Conservation (phyloP, 2,113 vertebrate species). For the Microtus oregoni region DNA sequence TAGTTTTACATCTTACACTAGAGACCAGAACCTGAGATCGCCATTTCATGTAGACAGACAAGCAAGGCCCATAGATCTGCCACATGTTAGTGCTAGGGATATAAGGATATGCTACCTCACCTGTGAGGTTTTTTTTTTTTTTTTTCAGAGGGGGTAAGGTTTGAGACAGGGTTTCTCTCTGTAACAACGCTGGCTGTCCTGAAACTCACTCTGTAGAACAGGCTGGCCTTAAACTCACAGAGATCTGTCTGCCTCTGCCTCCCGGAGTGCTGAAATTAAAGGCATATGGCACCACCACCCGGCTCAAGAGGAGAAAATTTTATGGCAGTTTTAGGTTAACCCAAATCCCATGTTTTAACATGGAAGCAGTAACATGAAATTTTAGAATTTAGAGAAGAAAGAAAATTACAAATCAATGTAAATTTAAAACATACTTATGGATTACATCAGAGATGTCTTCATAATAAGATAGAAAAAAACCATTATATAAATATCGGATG, state of each 20-base stretch:
- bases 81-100: too few species aligned
- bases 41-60: background rate
- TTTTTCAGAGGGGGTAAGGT: too few species aligned
- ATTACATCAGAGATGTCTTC: background rate
- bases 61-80: background rate
- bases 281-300: too few species aligned
- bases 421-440: background rate
- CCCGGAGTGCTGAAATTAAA: too few species aligned
- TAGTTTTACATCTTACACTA: background rate
- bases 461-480: background rate
- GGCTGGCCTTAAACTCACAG: too few species aligned
- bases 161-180: too few species aligned
- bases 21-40: background rate
- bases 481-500: background rate
- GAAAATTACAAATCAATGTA: background rate
- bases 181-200: too few species aligned
- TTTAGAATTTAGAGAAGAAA: background rate
- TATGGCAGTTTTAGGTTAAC: background rate
- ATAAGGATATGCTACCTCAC: background rate
- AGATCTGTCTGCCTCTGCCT: too few species aligned
- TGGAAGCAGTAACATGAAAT: background rate
- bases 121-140: too few species aligned
- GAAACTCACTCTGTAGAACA: too few species aligned
- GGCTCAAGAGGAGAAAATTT: too few species aligned
- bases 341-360: background rate